Evolutionary conservation across 2,888 invertebrate genomes (phyloP).

Genomic region (Lampropteryx suffumata): DNA sequence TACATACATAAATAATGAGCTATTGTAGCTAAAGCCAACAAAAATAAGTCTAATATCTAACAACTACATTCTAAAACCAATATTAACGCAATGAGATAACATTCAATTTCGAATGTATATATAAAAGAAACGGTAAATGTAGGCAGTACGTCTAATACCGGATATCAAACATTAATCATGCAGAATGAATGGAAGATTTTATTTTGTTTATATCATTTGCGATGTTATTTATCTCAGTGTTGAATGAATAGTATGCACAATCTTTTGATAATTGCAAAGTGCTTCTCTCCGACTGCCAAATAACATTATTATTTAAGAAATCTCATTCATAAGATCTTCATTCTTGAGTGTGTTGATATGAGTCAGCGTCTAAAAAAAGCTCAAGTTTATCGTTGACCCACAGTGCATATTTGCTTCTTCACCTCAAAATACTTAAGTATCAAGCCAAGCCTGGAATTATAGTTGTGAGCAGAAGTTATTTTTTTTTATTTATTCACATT

Average conservation of each 20-base stretch:
- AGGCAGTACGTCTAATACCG: conserved; percentile 16
- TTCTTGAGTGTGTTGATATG: too few relatives aligned
- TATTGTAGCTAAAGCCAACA: too few relatives aligned
- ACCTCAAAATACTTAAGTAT: too few relatives aligned
- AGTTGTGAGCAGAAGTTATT: too few relatives aligned
- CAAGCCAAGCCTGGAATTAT: too few relatives aligned
- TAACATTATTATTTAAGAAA: neutral
- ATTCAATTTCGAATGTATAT: neutral
- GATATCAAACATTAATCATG: conserved; percentile 10
- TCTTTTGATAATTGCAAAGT: neutral
- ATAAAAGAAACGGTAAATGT: conserved; percentile 4
- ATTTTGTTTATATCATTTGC: conserved; percentile 14
- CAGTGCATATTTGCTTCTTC: too few relatives aligned
- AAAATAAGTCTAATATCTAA: neutral
- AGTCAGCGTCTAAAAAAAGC: too few relatives aligned
- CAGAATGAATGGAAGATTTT: conserved; percentile 12
- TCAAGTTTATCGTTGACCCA: too few relatives aligned
- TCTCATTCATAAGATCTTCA: neutral
- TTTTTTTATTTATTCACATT: too few relatives aligned
- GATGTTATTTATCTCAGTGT: conserved; percentile 11
- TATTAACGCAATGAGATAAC: neutral
- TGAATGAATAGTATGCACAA: conserved; percentile 10
- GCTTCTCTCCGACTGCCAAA: neutral
- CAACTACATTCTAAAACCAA: neutral
- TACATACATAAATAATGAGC: too few relatives aligned